phyloP scores from a whole-genome alignment of 2,888 invertebrate species.

The Brachypterus glaber region DNA sequence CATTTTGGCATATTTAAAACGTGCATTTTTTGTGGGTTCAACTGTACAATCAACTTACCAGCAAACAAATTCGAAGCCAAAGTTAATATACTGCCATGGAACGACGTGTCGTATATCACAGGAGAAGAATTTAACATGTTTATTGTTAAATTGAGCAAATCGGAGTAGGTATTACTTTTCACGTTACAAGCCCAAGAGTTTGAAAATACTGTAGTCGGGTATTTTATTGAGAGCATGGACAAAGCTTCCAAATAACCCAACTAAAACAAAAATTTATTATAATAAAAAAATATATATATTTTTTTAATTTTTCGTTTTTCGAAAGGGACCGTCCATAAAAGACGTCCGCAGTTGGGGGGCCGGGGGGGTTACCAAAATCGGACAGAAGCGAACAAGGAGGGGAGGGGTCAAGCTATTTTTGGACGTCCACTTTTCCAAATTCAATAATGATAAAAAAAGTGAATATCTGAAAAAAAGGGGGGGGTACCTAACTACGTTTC shows the following conservation, averaged over 20 bases:
- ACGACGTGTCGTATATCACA: constrained; percentile 46
- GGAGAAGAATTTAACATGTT: constrained; percentile 44
- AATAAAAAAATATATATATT: constrained; percentile 28
- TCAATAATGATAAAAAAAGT: no score
- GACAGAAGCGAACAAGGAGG: no score
- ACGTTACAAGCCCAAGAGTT: constrained; percentile 48
- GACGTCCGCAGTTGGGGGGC: no score
- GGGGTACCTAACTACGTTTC: no score
- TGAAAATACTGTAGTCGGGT: constrained; percentile 57
- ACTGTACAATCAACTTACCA: constrained; percentile 34
- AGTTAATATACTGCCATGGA: constrained; percentile 42
- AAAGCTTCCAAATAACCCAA: constrained; percentile 61
- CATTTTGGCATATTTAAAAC: no score
- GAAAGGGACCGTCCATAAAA: no score
- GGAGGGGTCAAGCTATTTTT: no score
- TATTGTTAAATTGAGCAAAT: constrained; percentile 35
- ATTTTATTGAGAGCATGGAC: constrained; percentile 53
- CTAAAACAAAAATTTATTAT: constrained; percentile 33
- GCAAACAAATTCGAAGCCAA: constrained; percentile 50
- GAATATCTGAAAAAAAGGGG: no score
- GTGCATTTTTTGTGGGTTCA: no score
- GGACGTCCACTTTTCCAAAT: no score
- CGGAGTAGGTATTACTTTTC: constrained; percentile 25
- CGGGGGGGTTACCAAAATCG: no score
- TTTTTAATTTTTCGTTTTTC: no score